phyloP scores from a whole-genome alignment of 2,113 vertebrate species.

The Scortum barcoo region DNA sequence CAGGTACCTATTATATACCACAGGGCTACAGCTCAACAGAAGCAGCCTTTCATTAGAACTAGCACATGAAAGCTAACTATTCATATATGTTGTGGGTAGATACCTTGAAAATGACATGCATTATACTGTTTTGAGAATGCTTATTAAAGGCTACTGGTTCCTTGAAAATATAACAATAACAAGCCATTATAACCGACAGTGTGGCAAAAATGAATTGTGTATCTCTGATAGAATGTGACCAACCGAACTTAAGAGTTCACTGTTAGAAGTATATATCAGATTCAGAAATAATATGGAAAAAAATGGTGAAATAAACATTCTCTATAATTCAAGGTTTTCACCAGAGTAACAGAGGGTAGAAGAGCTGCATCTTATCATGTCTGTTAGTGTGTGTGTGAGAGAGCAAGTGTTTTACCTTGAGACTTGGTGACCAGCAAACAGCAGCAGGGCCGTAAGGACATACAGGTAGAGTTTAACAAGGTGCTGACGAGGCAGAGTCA shows the following conservation, averaged over 20 bases:
- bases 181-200: not conserved
- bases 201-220: not conserved
- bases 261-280: not conserved
- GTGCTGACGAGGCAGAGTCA: constrained; percentile 96
- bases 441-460: constrained; percentile 93
- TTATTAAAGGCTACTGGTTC: not conserved
- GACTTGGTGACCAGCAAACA: constrained; percentile 98
- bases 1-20: not conserved
- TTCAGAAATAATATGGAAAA: not conserved
- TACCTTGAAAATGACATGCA: not conserved
- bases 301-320: too few species aligned
- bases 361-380: not conserved
- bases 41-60: not conserved
- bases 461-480: constrained; percentile 97
- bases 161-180: not conserved
- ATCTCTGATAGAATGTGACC: not conserved
- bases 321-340: not conserved
- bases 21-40: not conserved
- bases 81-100: not conserved
- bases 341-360: not conserved
- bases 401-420: constrained; percentile 87
- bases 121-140: not conserved
- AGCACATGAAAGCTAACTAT: not conserved
- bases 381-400: not conserved
- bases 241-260: not conserved